Percentiles rank a stretch among this genome's conserved stretches.
These are phyloP conservation scores for Erinaceus europaeus DNA, from an alignment of 2,113 vertebrate species.

Conservation along the genomic window DNA sequence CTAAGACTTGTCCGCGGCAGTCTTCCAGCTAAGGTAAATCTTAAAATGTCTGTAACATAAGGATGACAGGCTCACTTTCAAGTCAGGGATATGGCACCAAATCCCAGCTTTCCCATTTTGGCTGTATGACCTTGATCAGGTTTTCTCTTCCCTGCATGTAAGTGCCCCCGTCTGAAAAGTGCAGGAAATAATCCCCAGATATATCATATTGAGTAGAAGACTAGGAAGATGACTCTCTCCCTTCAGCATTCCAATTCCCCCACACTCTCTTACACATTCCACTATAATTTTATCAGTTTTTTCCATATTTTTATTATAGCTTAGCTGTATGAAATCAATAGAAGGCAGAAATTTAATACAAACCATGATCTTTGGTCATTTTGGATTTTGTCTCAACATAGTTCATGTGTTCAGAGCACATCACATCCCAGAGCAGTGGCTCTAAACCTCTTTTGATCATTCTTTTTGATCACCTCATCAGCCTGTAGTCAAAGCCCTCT, in stretches of 20 bases:
- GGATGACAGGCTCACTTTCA: background rate
- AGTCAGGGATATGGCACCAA: background rate
- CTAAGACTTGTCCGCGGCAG: background rate
- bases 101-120: background rate
- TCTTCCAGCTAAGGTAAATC: background rate
- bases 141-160: background rate
- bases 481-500: background rate
- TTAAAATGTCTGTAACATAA: background rate
- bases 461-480: background rate
- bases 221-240: background rate
- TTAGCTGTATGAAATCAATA: constrained; percentile 32
- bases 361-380: background rate
- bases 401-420: background rate
- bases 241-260: background rate
- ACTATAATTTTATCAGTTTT: constrained; percentile 17
- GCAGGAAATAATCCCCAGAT: background rate
- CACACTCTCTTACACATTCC: background rate
- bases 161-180: background rate
- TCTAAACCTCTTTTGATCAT: background rate
- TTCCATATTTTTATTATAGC: background rate
- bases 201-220: background rate
- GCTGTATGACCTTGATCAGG: background rate
- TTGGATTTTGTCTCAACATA: constrained; percentile 32
- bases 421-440: background rate
- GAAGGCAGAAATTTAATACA: background rate